Conservation (phyloP, 2,888 invertebrate genomes). For the Brachyptera risi region DNA sequence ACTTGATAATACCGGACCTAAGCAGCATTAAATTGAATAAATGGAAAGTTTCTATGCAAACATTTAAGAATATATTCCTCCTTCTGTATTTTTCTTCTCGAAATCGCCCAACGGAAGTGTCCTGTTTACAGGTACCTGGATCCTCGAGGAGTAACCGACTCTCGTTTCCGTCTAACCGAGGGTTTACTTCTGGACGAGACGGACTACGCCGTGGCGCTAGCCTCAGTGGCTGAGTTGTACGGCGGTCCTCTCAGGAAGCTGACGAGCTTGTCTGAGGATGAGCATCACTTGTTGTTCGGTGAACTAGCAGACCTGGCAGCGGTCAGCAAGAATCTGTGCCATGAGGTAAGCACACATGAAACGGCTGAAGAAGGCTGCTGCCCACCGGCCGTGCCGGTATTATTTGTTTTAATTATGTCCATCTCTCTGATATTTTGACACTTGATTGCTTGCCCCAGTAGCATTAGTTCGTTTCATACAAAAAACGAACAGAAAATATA, state of each 20-base stretch:
- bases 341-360: conserved; percentile 35
- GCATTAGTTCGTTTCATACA: too few species aligned
- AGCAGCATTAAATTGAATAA: too few species aligned
- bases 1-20: too few species aligned
- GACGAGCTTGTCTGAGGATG: conserved; percentile 47
- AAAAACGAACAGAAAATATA: too few species aligned
- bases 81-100: too few species aligned
- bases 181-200: conserved; percentile 46
- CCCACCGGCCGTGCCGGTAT: too few species aligned
- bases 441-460: too few species aligned
- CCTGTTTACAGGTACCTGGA: conserved; percentile 1
- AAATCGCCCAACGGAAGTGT: too few species aligned
- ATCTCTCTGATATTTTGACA: too few species aligned
- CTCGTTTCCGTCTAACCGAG: conserved; percentile 45
- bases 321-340: conserved; percentile 45
- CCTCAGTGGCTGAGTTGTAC: conserved; percentile 60
- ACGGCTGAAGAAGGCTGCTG: too few species aligned
- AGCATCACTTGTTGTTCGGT: conserved; percentile 53
- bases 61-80: too few species aligned
- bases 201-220: conserved; percentile 49
- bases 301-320: conserved; percentile 51
- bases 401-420: not conserved
- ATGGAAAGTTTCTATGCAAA: too few species aligned
- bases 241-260: conserved; percentile 53
- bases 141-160: conserved; percentile 41